Base-by-base conservation (phyloP, 1,140 invertebrate species). In the Diuraphis noxia region DNA sequence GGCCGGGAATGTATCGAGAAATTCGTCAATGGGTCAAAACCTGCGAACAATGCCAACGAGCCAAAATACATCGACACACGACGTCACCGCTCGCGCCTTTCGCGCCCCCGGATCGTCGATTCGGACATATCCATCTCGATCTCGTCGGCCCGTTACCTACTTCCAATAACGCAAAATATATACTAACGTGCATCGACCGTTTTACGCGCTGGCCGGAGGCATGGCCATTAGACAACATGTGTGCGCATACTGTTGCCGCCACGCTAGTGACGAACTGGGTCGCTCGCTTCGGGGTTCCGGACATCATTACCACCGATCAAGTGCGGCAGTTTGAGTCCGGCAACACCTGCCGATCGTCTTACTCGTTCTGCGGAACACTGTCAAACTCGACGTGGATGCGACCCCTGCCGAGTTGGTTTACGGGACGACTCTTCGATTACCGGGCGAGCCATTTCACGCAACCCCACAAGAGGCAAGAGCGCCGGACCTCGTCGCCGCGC, bases 41-140 rank as follows among this genome's bases (percentile, higher is more conserved):
- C 2, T 82, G 79, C 21, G 36, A 23, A 9, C 9, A 40, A 19
- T 82, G 40, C 25, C 79, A 82, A 9, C 21, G 36, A 8, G 40
- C 79, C 30, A 82, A 82, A 9, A 23, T 82, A 1, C 38, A 82
- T 95, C 0, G 95, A 95, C 92, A 93, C 95, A 1, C 93, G 95
- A 19, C 93, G 93, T 25, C 93, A 92, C 23, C 90, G 94, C 30
- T 93, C 93, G 21, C 79, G 89, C 34, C 93, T 92, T 82, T 41
- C 79, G 41, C 72, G 13, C 9, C 34, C 0, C 72, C 72, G 5
- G 13, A 79, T 2, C 40, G 81, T 0, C 81, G 81, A 25, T 84
- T 84, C 9, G 81, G 81, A 10, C 81, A 84, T 23, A 43, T 84
- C 2, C 94, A 95, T 92, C 92, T 95, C 0, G 95, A 95, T 92